Evolutionary conservation across 2,113 vertebrate species (phyloP), one percentile per base, ranked within the genome.

Genomic region (Atrichornis clamosus): DNA sequence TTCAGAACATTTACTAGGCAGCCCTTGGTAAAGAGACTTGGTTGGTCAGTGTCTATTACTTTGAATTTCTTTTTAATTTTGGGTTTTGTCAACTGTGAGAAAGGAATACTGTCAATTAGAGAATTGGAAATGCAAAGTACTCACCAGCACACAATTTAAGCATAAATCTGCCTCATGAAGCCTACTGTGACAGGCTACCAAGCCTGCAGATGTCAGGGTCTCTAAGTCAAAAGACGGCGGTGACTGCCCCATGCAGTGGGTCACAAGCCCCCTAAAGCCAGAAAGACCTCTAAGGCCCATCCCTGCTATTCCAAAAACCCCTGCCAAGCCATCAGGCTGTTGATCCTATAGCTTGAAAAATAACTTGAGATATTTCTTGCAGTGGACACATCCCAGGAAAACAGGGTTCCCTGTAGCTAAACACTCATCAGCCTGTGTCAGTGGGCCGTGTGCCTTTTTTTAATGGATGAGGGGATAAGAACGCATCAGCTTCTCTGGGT

Each of bases 151-250:
- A 75, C 35, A 53, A 30, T 60, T 78, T 72, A 46, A 72, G 21
- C 47, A 90, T 92, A 97, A 96, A 96, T 94, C 56, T 90, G 39
- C 44, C 60, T 89, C 80, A 58, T 84, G 84, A 93, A 92, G 28
- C 24, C 49, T 75, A 32, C 37, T 37, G 32, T 92, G 90, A 81
- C 69, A 50, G 62, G 21, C 15, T 84, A 84, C 47, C 16, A 72
- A 68, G 22, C 18, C 85, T 91, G 49, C 92, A 92, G 60, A 93
- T 93, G 83, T 90, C 80, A 53, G 26, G 85, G 82, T 96, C 92
- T 92, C 47, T n/a, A 56, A 86, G 88, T 96, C 88, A 96, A 68
- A 88, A 75, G 73, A 56, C 0, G 0, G 17, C 1, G 0, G 60
- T 84, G 82, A 60, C 73, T 92, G 60, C 86, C 82, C 73, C 90